Base-by-base conservation (phyloP, 2,888 invertebrate species). In the Pandemis cinnamomeana region DNA sequence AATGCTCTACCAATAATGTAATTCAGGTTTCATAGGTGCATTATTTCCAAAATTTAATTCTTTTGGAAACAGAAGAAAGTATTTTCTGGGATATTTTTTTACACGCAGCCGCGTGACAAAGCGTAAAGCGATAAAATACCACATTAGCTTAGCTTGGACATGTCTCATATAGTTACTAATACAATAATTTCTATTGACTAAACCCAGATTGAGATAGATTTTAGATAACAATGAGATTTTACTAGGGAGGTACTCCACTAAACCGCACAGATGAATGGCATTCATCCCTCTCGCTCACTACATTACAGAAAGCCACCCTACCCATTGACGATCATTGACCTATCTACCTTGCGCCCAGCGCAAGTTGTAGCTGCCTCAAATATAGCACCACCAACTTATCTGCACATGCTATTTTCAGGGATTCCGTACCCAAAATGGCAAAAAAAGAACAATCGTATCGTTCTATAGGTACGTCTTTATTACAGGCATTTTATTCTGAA, bases 321-420 rank as follows among this genome's bases (percentile, higher is more conserved):
- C 64, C 58, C 48, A 64, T 69, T 64, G 60, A 44, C 64, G 73
- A 69, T 69, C 73, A 41, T 70, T 73, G 73, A 73, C 73, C 73
- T 66, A 55, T 55, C 55, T 55, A 55, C 8, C 55, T 55, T 55
- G 15, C 15, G 55, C 55, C 55, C 53, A n/a, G 20, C 20, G 55
- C 55, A 7, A 7, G 6, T 8, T 8, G 15, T 15, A 51, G 53
- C 53, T 15, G 53, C 15, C 15, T 53, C 15, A 51, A n/a, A n/a
- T 51, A 13, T 5, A 11, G 48, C 48, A n/a, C 5, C 6, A 13
- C 5, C 27, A 4, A 36, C 1, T 36, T 36, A 36, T 51, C n/a
- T 13, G n/a, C 13, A 1, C 51, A 13, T n/a, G n/a, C 51, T 51
- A 6, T 6, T 36, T 36, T 36, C 27, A 36, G 27, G 1, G 27